Percentiles rank a stretch among this genome's conserved stretches.
Conservation (phyloP, 2,113 vertebrate genomes). For the Gymnarchus niloticus region DNA sequence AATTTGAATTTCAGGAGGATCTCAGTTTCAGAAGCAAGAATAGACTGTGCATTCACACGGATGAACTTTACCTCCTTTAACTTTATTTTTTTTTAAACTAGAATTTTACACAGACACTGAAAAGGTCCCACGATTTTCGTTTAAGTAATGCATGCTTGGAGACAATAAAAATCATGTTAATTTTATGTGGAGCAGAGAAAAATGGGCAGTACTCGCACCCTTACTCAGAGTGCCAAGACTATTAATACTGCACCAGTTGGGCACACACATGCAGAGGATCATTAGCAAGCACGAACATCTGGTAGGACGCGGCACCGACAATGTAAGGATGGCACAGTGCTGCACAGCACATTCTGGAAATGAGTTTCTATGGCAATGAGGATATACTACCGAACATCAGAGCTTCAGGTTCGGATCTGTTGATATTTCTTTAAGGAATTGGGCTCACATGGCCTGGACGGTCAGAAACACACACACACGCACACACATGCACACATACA, state of each 20-base stretch:
- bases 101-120: neutral
- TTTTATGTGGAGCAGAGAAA: neutral
- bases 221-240: neutral
- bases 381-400: neutral
- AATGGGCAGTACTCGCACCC: neutral
- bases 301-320: neutral
- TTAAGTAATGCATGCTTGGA: neutral
- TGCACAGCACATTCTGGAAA: neutral
- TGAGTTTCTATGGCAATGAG: neutral
- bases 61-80: neutral
- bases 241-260: neutral
- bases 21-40: neutral
- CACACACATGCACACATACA: neutral
- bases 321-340: neutral
- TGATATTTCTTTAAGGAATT: neutral
- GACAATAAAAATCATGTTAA: neutral
- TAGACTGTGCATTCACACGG: neutral
- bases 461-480: neutral
- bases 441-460: neutral
- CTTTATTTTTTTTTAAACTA: neutral
- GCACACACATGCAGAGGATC: neutral
- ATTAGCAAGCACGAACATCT: neutral
- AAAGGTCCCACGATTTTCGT: neutral
- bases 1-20: neutral
- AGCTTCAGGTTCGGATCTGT: neutral